Base-by-base conservation (phyloP, 2,113 vertebrate genomes). In the Anoplopoma fimbria region DNA sequence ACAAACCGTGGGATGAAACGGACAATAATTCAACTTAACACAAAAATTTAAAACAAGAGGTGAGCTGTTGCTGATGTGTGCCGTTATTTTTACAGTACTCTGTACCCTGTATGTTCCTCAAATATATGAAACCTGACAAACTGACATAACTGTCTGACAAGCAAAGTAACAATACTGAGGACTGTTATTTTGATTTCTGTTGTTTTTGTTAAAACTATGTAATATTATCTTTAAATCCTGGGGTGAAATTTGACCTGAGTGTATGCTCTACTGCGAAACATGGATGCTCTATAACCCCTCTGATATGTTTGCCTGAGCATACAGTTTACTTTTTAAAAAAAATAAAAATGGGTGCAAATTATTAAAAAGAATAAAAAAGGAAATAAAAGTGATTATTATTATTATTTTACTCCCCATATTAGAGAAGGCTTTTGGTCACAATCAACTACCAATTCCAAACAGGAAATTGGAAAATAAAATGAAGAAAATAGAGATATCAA, bases 31-130 rank as follows among this genome's bases (percentile, higher is more conserved):
- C 63, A 53, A 75, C 25, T 8, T 49, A 81, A 75, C 47, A 51
- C 23, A 71, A 60, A 45, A 64, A 47, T 3, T 13, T 74, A 72
- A 31, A 55, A 69, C 25, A 69, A 77, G 87, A 92, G 92, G 93
- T 91, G 92, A 88, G 87, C 76, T 79, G 89, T 90, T 92, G 93
- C 83, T 73, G 60, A 83, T 84, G 89, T 90, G 87, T 55, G 69
- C 61, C 27, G 81, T 89, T 82, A 49, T 82, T 83, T 84, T 87
- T 94, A 95, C 93, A 95, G 93, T 94, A 93, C 88, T 84, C 53
- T 92, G 87, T 93, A 95, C 93, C 94, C 94, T 94, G 94, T 95
- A 91, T 90, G 89, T 88, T 93, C 91, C 90, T 91, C 90, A 89
- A 76, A 87, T 88, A 83, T 81, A 70, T 80, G 63, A 83, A 92